A percentile compares a stretch with the other conserved stretches of the same genome.
Evolutionary conservation across 1,140 invertebrate genomes (phyloP).

Genomic region (Tribolium madens): DNA sequence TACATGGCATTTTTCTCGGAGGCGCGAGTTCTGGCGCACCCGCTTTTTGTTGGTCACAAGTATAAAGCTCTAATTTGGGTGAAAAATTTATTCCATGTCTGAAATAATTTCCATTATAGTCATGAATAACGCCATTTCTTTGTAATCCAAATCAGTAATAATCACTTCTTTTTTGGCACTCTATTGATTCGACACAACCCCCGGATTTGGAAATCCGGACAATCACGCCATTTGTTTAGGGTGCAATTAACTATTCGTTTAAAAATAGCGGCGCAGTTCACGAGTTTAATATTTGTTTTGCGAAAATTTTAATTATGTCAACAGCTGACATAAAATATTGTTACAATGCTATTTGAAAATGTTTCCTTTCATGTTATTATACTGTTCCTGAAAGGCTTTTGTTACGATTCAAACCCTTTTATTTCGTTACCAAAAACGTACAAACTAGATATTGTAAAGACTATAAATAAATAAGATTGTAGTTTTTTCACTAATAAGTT

Average conservation of each 20-base stretch:
- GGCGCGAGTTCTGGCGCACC: too few relatives aligned
- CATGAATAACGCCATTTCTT: too few relatives aligned
- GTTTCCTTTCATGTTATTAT: neutral
- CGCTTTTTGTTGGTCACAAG: too few relatives aligned
- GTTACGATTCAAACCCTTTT: neutral
- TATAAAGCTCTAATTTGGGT: too few relatives aligned
- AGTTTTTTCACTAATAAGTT: too few relatives aligned
- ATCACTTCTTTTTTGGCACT: neutral
- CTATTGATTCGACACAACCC: neutral
- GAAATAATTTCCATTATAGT: too few relatives aligned
- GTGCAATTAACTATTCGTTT: neutral
- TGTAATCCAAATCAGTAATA: neutral
- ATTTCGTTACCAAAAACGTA: neutral
- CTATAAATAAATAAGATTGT: too few relatives aligned
- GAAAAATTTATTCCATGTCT: too few relatives aligned
- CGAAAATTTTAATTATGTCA: conserved; percentile 1
- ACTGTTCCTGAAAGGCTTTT: neutral
- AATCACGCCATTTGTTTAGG: neutral
- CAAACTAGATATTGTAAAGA: too few relatives aligned
- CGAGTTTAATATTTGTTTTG: neutral
- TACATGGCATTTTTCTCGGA: too few relatives aligned
- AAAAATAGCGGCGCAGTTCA: too few relatives aligned
- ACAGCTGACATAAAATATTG: neutral
- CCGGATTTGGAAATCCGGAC: conserved; percentile 7
- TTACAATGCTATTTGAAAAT: neutral